These are phyloP conservation scores for Thrips palmi DNA, from an alignment of 1,140 invertebrate species.

Conservation along the genomic window DNA sequence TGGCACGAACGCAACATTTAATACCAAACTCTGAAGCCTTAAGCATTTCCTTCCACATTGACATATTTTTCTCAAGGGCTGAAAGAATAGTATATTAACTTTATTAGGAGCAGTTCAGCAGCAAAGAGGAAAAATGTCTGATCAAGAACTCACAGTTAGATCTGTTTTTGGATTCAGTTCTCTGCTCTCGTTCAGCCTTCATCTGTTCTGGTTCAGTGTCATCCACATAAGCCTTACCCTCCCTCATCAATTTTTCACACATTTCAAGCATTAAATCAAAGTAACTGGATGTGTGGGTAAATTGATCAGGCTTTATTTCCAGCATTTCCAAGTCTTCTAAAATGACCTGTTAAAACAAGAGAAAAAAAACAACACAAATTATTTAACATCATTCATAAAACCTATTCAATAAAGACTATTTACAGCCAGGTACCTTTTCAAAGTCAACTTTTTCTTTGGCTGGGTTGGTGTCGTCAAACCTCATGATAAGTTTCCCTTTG, in stretches of 20 bases:
- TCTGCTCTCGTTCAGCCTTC: slow-evolving; percentile 87
- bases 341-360: slow-evolving; percentile 50
- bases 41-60: slow-evolving; percentile 92
- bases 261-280: slow-evolving; percentile 81
- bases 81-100: slow-evolving; percentile 16
- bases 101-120: neutral
- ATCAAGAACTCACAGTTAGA: slow-evolving; percentile 47
- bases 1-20: slow-evolving; percentile 85
- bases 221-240: slow-evolving; percentile 88
- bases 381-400: slow-evolving; percentile 1
- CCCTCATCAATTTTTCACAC: slow-evolving; percentile 76
- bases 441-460: slow-evolving; percentile 98
- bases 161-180: slow-evolving; percentile 68
- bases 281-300: slow-evolving; percentile 92
- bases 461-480: slow-evolving; percentile 99
- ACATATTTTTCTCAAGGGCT: slow-evolving; percentile 75
- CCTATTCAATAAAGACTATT: neutral
- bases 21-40: slow-evolving; percentile 58
- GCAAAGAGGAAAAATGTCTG: neutral
- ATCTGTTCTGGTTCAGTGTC: slow-evolving; percentile 87
- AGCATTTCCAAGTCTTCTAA: slow-evolving; percentile 84
- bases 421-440: slow-evolving; percentile 45
- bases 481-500: slow-evolving; percentile 89
- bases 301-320: slow-evolving; percentile 79
- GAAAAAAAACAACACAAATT: slow-evolving; percentile 5